phyloP scores from a whole-genome alignment of 2,113 vertebrate genomes.

The Charadrius vociferus region DNA sequence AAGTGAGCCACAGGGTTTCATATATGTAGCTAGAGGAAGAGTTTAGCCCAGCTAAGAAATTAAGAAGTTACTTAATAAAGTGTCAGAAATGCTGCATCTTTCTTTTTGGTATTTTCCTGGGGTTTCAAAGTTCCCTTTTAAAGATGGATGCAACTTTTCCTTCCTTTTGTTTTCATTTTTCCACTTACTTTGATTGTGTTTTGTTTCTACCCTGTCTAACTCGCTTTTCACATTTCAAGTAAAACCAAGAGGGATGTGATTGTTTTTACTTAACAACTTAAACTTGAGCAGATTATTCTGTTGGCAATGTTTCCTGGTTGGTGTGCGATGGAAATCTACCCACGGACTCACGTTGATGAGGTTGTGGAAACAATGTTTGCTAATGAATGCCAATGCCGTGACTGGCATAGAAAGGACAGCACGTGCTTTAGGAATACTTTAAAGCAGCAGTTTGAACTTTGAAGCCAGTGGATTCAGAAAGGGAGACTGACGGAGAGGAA shows the following conservation, averaged over 20 bases:
- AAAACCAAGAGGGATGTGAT: not conserved
- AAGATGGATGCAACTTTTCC: not conserved
- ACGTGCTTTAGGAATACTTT: not conserved
- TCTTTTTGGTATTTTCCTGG: not conserved
- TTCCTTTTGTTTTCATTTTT: not conserved
- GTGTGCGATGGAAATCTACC: not conserved
- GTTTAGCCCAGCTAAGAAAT: not conserved
- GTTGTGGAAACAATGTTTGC: not conserved
- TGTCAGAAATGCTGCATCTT: not conserved
- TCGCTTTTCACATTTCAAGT: rapidly evolving
- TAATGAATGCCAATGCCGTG: not conserved
- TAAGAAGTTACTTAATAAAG: not conserved
- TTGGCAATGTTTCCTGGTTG: not conserved
- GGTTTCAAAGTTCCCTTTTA: not conserved
- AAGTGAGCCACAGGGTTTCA: not conserved
- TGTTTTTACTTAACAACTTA: not conserved
- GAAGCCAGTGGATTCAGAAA: not conserved
- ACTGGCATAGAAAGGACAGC: not conserved
- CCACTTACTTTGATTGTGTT: not conserved
- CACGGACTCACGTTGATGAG: rapidly evolving
- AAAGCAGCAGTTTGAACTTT: not conserved
- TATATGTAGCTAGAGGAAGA: not conserved
- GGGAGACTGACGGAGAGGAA: not conserved
- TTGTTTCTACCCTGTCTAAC: not conserved
- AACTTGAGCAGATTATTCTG: not conserved